These are phyloP conservation scores for Syngnathus rostellatus DNA, from an alignment of 2,797 vertebrate species.

Conservation along the genomic window DNA sequence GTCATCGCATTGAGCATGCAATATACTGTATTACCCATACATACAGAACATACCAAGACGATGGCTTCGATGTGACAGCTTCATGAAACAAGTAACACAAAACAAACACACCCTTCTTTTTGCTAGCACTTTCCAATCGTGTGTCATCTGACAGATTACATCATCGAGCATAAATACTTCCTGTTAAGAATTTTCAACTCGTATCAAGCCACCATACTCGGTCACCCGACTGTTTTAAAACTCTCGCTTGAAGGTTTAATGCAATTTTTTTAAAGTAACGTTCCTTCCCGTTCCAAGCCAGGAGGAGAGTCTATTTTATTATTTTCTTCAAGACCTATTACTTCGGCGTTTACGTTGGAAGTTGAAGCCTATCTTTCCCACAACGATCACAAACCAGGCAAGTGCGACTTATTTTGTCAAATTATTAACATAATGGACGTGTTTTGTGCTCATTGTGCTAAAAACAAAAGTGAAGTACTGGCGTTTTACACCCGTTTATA, in stretches of 20 bases:
- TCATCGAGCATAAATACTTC: conserved; percentile 46
- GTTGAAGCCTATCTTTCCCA: neutral
- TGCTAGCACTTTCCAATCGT: conserved; percentile 32
- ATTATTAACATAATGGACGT: neutral
- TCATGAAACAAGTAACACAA: neutral
- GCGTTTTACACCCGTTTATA: neutral
- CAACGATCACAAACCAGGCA: conserved; percentile 1
- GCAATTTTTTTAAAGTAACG: neutral
- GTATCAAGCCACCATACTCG: neutral
- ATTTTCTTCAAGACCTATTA: neutral
- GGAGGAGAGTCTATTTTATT: neutral
- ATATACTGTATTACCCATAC: neutral
- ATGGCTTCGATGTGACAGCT: neutral
- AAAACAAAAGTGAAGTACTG: neutral
- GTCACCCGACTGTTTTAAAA: neutral
- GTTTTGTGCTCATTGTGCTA: neutral
- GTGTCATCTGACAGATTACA: conserved; percentile 53
- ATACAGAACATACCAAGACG: too few species aligned
- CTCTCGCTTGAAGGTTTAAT: neutral
- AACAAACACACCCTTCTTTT: conserved; percentile 19
- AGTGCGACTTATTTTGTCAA: neutral
- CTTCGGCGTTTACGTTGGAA: neutral
- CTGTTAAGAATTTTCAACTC: neutral
- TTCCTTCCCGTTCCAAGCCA: neutral
- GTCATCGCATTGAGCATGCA: neutral